These are phyloP conservation scores for Eulacestoma nigropectus DNA, from an alignment of 2,113 vertebrate species.

Conservation along the genomic window DNA sequence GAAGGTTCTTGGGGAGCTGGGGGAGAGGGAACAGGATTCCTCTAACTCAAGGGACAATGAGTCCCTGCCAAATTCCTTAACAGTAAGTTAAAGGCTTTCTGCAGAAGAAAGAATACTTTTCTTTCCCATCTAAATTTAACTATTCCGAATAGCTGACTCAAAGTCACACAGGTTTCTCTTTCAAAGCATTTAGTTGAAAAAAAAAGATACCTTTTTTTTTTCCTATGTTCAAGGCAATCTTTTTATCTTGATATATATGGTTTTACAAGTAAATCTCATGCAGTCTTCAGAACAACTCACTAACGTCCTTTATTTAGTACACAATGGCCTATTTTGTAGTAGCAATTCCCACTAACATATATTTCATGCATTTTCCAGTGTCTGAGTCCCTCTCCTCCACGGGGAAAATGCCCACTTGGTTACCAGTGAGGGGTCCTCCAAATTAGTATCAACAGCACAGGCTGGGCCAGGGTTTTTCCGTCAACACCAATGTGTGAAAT, in stretches of 20 bases:
- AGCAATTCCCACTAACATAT: background rate
- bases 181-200: background rate
- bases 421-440: background rate
- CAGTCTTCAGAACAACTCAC: background rate
- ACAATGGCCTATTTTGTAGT: background rate
- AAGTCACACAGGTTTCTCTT: background rate
- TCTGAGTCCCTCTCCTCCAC: background rate
- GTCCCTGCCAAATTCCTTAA: conserved; percentile 12
- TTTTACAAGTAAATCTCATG: background rate
- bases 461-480: conserved; percentile 30
- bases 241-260: background rate
- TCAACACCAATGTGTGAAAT: background rate
- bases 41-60: background rate
- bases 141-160: background rate
- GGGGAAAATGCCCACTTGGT: background rate
- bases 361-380: background rate
- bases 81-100: background rate
- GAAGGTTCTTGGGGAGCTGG: background rate
- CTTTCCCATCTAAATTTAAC: conserved; percentile 4
- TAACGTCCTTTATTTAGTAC: background rate
- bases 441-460: background rate
- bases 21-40: background rate
- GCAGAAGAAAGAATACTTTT: background rate
- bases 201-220: background rate
- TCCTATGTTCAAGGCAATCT: background rate